Base-by-base conservation (phyloP, 1,140 invertebrate species). In the Mactra quadrangularis region DNA sequence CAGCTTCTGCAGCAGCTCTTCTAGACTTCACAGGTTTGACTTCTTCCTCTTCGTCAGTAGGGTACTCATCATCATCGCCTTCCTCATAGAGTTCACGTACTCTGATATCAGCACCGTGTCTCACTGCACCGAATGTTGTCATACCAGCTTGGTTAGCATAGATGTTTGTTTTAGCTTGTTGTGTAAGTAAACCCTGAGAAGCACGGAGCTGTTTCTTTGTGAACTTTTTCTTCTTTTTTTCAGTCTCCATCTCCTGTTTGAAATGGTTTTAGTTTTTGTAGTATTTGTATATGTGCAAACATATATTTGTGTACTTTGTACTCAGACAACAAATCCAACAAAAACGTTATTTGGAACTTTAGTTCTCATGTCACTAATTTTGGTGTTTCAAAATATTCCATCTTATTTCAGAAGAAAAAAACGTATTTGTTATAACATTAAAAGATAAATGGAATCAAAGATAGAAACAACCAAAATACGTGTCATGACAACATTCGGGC, bases 101-200 rank as follows among this genome's bases (percentile, higher is more conserved):
- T 38, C 50, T 38, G 41, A 82, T 82, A 38, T 82, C 79, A 15
- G 50, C n/a, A 0, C 68, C 79, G 98, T 94, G 83, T 97, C 97
- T 83, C 98, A 97, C 45, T 97, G 95, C 0, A 95, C 93, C 74
- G 64, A 68, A 66, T n/a, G 38, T 83, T 52, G 27, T 76, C 71
- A 53, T 96, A 25, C 97, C 97, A 19, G 86, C 86, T 59, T 92
- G 91, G 29, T 59, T 84, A 31, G 92, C 93, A 1, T 97, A 95
- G 88, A 97, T 97, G 94, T 98, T 98, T 62, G 96, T 96, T 53
- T 97, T 97, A 53, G 97, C 97, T 92, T 98, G 97, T 0, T 98
- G 95, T 78, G 97, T 97, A 82, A 98, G 97, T 31, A 98, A 94
- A 0, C 95, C 93, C 87, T 98, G 95, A 3, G 97, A 96, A 15